A percentile compares a stretch with the other conserved stretches of the same genome.
phyloP scores from a whole-genome alignment of 1,140 invertebrate genomes.

The Neodiprion fabricii region DNA sequence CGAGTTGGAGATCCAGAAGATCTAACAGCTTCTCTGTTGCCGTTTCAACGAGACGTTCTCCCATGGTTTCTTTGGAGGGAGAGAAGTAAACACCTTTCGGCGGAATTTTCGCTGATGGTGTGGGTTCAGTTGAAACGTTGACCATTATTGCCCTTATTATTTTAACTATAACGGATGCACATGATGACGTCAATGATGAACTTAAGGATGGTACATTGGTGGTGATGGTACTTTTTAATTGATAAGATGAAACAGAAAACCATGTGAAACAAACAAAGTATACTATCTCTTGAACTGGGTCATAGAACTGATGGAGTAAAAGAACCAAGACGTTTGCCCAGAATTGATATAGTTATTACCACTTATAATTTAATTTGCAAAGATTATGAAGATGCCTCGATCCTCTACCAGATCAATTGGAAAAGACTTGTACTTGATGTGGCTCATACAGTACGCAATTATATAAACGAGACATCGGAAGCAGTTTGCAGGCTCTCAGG shows the following conservation, averaged over 20 bases:
- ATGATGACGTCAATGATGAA: conserved; percentile 34
- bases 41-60: conserved; percentile 86
- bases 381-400: conserved; percentile 56
- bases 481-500: conserved; percentile 72
- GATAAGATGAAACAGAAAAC: conserved; percentile 82
- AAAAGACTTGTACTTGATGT: conserved; percentile 91
- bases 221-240: conserved; percentile 84
- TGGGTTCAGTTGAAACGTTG: conserved; percentile 93
- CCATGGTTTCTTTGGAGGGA: conserved; percentile 86
- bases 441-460: conserved; percentile 90
- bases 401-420: conserved; percentile 73
- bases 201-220: conserved; percentile 79
- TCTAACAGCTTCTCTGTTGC: conserved; percentile 76
- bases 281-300: conserved; percentile 75
- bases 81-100: conserved; percentile 84
- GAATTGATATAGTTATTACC: conserved; percentile 78
- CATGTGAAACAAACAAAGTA: conserved; percentile 65
- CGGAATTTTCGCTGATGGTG: conserved; percentile 91
- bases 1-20: conserved; percentile 68
- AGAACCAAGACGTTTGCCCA: conserved; percentile 67
- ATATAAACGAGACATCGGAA: conserved; percentile 76
- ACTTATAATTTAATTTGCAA: conserved; percentile 73
- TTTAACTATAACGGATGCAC: conserved; percentile 57
- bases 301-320: conserved; percentile 81
- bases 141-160: conserved; percentile 83